A percentile compares a stretch with the other conserved stretches of the same genome.
Evolutionary conservation across 92 coral and sea anemone genomes (phyloP).

Genomic region (Nematostella vectensis): DNA sequence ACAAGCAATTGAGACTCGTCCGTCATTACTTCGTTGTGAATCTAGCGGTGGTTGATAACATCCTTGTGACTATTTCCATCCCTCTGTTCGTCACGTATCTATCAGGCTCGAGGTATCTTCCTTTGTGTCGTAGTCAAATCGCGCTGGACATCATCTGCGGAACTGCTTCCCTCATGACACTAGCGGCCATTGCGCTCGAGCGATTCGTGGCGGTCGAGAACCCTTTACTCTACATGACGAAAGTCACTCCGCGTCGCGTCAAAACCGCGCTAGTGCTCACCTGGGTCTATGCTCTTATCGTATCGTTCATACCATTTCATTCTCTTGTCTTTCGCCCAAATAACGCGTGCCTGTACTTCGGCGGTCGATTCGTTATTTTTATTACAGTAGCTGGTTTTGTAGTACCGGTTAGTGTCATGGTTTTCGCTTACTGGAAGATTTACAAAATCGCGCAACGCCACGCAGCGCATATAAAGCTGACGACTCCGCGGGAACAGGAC

Average conservation of each 20-base stretch:
- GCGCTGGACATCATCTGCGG: conserved; percentile 73
- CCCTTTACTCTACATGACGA: conserved; percentile 61
- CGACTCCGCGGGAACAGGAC: conserved; percentile 12
- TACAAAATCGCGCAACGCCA: conserved; percentile 65
- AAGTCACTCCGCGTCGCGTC: conserved; percentile 65
- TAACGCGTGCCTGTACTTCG: conserved; percentile 49
- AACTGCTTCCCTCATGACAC: conserved; percentile 68
- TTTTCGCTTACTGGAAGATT: conserved; percentile 56
- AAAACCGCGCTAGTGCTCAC: conserved; percentile 33
- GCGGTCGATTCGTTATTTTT: conserved; percentile 55
- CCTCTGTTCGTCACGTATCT: conserved; percentile 64
- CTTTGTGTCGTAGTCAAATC: conserved; percentile 46
- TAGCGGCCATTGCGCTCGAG: conserved; percentile 73
- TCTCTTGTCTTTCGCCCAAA: conserved; percentile 16
- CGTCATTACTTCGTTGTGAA: conserved; percentile 84
- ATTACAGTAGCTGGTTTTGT: conserved; percentile 69
- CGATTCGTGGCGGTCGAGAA: conserved; percentile 78
- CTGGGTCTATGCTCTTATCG: conserved; percentile 71
- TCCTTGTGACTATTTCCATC: conserved; percentile 49
- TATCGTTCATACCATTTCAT: conserved; percentile 39
- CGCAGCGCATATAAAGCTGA: conserved; percentile 49
- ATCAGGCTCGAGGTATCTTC: conserved; percentile 11
- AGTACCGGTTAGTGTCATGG: conserved; percentile 57
- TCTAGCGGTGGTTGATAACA: conserved; percentile 68
- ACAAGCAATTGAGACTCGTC: conserved; percentile 58